These are phyloP conservation scores for Clivina fossor DNA, from an alignment of 2,888 invertebrate genomes.

Conservation along the genomic window DNA sequence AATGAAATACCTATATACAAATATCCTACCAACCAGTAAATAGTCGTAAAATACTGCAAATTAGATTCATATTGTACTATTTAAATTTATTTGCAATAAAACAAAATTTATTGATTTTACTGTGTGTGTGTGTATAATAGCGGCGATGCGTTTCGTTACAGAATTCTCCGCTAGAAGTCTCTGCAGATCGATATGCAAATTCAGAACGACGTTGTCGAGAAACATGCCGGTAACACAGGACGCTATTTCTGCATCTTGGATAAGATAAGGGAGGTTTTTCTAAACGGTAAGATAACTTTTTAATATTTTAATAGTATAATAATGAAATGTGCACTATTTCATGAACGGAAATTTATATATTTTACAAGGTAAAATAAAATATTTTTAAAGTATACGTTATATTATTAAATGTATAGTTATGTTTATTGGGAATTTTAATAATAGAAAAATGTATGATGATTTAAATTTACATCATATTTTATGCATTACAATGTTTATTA, in stretches of 20 bases:
- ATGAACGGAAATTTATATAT: not conserved
- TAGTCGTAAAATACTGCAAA: slow-evolving; percentile 29
- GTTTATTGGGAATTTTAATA: too few species aligned
- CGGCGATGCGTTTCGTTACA: slow-evolving; percentile 17
- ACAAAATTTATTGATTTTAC: slow-evolving; percentile 34
- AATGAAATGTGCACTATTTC: not conserved
- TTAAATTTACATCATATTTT: too few species aligned
- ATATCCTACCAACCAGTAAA: too few species aligned
- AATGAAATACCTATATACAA: slow-evolving; percentile 23
- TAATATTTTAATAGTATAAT: not conserved
- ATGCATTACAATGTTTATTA: too few species aligned
- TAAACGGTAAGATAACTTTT: slow-evolving; percentile 9
- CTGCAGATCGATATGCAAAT: slow-evolving; percentile 33
- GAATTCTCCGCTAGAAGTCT: slow-evolving; percentile 30
- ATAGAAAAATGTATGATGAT: too few species aligned
- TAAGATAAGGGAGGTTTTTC: not conserved
- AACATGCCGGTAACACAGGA: slow-evolving; percentile 13
- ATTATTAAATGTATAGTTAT: too few species aligned
- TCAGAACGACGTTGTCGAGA: not conserved
- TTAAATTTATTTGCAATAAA: slow-evolving; percentile 33
- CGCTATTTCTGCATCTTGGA: not conserved
- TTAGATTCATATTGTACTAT: slow-evolving; percentile 30
- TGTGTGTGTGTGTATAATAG: too few species aligned
- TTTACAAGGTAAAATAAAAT: too few species aligned
- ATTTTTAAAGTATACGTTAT: too few species aligned